Conservation (phyloP, 2,888 invertebrate genomes). For the Cenopis cana region DNA sequence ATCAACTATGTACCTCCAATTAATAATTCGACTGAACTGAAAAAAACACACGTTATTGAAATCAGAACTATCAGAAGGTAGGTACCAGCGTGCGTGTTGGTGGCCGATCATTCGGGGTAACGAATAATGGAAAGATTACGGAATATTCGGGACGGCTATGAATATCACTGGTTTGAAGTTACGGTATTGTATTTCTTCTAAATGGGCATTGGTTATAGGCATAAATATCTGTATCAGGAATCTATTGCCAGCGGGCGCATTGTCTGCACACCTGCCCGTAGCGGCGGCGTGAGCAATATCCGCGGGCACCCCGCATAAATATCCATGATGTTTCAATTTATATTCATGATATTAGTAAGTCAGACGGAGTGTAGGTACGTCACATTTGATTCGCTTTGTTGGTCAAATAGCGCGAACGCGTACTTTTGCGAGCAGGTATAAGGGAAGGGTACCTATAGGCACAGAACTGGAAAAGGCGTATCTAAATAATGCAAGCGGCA, state of each 20-base stretch:
- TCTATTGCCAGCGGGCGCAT: slow-evolving; percentile 77
- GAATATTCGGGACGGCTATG: slow-evolving; percentile 48
- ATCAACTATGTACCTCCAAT: too few species aligned
- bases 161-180: slow-evolving; percentile 56
- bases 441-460: too few species aligned
- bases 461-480: too few species aligned
- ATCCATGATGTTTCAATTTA: slow-evolving; percentile 83
- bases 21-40: too few species aligned
- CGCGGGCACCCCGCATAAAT: slow-evolving; percentile 77
- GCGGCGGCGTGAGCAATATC: slow-evolving; percentile 73
- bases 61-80: too few species aligned
- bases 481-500: too few species aligned
- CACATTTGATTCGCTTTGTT: slow-evolving; percentile 83
- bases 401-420: slow-evolving; percentile 63
- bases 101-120: slow-evolving; percentile 14
- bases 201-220: slow-evolving; percentile 76
- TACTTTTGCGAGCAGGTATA: slow-evolving; percentile 8
- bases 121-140: slow-evolving; percentile 42
- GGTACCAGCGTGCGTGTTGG: slow-evolving; percentile 1
- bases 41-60: background rate
- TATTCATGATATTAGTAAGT: slow-evolving; percentile 83
- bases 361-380: slow-evolving; percentile 69
- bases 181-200: slow-evolving; percentile 69
- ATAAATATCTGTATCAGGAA: slow-evolving; percentile 81
- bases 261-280: slow-evolving; percentile 80